These are phyloP conservation scores for Euleptes europaea DNA, from an alignment of 2,113 vertebrate species.

Conservation along the genomic window DNA sequence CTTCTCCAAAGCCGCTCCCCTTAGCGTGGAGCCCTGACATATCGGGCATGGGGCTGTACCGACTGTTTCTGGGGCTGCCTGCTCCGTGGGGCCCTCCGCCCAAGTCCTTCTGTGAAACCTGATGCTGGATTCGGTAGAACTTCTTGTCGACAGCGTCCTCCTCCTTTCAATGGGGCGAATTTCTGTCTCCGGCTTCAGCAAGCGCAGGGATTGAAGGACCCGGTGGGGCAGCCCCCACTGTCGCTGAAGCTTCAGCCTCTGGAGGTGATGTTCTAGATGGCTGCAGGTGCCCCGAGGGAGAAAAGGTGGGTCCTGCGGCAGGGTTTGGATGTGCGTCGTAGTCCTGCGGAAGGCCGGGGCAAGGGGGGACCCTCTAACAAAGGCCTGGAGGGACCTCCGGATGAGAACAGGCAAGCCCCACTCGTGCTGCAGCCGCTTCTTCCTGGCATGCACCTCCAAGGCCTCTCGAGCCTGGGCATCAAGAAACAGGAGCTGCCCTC, in stretches of 20 bases:
- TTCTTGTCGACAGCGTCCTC: no score
- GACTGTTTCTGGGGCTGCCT: no score
- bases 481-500: not conserved
- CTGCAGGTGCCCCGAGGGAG: not conserved
- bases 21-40: no score
- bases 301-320: not conserved
- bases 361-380: not conserved
- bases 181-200: no score
- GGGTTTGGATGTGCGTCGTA: no score
- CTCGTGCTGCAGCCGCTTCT: constrained; percentile 15
- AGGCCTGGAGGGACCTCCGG: not conserved
- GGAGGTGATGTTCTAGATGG: not conserved
- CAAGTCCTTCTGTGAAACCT: no score
- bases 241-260: not conserved
- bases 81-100: no score
- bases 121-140: no score
- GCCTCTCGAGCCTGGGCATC: not conserved
- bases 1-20: no score
- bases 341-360: no score
- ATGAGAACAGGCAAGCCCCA: not conserved
- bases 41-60: no score
- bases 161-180: no score
- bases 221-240: not conserved
- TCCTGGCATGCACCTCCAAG: constrained; percentile 22
- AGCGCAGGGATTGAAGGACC: not conserved